Evolutionary conservation across 2,888 invertebrate species (phyloP).

Genomic region (Amblyteles armatorius): DNA sequence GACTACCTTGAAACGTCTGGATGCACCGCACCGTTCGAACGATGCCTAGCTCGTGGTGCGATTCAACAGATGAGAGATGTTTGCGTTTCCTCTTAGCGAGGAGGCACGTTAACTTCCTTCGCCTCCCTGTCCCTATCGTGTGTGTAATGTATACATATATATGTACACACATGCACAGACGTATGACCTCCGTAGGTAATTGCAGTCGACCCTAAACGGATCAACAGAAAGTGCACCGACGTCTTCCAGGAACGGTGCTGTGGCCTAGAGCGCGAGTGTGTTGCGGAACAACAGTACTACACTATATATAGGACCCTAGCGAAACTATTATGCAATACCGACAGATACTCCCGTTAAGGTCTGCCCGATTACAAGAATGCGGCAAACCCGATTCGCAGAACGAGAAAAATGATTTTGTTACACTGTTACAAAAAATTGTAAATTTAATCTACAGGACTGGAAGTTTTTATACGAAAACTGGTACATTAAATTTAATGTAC

Average conservation of each 20-base stretch:
- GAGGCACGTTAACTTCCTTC: constrained; percentile 1
- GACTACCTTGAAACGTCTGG: constrained; percentile 7
- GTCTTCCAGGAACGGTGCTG: constrained; percentile 14
- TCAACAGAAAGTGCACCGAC: constrained; percentile 8
- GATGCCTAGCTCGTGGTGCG: constrained; percentile 8
- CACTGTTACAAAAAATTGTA: too few species aligned
- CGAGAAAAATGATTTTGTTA: background rate
- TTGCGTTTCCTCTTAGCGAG: constrained; percentile 24
- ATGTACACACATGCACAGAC: background rate
- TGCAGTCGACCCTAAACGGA: constrained; percentile 21
- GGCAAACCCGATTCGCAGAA: background rate
- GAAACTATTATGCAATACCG: constrained; percentile 30
- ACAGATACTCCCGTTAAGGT: constrained; percentile 26
- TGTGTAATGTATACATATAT: background rate
- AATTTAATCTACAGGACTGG: too few species aligned
- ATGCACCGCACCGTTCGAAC: background rate
- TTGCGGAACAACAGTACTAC: background rate
- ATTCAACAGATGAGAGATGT: constrained; percentile 24
- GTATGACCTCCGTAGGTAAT: constrained; percentile 20
- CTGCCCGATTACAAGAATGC: background rate
- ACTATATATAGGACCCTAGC: background rate
- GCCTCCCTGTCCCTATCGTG: constrained; percentile 1
- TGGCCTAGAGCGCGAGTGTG: background rate
- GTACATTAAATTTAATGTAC: too few species aligned
- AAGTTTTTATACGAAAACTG: too few species aligned